These are phyloP conservation scores for Centropristis striata DNA, from an alignment of 2,113 vertebrate species.

Conservation along the genomic window DNA sequence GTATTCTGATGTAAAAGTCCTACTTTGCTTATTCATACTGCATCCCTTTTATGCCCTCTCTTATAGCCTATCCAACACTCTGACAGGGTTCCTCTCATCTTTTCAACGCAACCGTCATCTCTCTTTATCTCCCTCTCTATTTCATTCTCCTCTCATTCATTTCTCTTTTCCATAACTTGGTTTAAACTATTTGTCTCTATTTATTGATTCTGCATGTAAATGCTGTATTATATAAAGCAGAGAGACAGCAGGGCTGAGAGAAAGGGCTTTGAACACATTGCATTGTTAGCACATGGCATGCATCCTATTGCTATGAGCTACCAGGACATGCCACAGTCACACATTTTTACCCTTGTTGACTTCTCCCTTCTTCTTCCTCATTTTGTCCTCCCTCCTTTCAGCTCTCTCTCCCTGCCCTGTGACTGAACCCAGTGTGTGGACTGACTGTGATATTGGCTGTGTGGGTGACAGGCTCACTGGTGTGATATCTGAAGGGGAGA, in stretches of 20 bases:
- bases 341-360: slow-evolving; percentile 54
- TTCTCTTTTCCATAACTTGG: neutral
- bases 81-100: neutral
- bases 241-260: neutral
- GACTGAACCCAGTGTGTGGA: slow-evolving; percentile 74
- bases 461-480: slow-evolving; percentile 76
- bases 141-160: neutral
- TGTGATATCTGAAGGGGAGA: slow-evolving; percentile 77
- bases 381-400: slow-evolving; percentile 42
- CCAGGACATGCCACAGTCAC: slow-evolving; percentile 32
- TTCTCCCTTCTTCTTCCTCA: slow-evolving; percentile 33
- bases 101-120: neutral
- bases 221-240: neutral
- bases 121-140: neutral
- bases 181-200: neutral
- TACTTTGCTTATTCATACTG: slow-evolving; percentile 22
- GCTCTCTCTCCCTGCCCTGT: slow-evolving; percentile 59
- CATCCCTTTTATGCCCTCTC: neutral
- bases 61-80: neutral
- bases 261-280: neutral
- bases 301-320: slow-evolving; percentile 41
- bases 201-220: slow-evolving; percentile 25
- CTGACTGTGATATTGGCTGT: slow-evolving; percentile 79
- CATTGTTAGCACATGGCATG: slow-evolving; percentile 20
- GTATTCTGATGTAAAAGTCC: slow-evolving; percentile 28